Evolutionary conservation across 2,888 invertebrate genomes (phyloP).

Genomic region (Osmoderma eremita): DNA sequence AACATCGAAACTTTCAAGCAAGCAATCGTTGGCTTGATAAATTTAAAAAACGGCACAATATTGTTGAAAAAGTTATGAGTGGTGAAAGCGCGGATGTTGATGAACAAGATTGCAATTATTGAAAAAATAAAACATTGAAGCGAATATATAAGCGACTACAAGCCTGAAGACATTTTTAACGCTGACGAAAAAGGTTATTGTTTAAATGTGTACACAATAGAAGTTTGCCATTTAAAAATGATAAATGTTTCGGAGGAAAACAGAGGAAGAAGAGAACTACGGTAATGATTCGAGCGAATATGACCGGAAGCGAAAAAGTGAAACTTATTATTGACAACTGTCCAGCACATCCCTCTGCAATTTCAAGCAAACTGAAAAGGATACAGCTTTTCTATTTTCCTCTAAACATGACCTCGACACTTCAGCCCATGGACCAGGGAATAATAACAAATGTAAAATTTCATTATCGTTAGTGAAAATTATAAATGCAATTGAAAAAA

Average conservation of each 20-base stretch:
- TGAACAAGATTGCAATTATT: slow-evolving; percentile 49
- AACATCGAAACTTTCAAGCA: background rate
- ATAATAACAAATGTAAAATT: background rate
- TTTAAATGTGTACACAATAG: no score
- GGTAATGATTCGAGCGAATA: no score
- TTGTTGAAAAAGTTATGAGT: slow-evolving; percentile 47
- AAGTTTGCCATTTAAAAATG: no score
- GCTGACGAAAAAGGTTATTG: no score
- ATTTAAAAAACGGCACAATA: slow-evolving; percentile 51
- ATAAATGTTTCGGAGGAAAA: no score
- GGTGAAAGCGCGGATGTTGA: slow-evolving; percentile 48
- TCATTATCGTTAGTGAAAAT: background rate
- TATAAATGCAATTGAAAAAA: background rate
- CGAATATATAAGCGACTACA: background rate
- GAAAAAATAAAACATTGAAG: slow-evolving; percentile 47
- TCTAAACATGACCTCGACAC: background rate
- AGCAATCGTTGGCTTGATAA: slow-evolving; percentile 42
- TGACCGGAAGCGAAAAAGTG: no score
- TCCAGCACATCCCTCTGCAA: no score
- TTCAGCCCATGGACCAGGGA: background rate
- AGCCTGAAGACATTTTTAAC: background rate
- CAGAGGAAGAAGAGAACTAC: no score
- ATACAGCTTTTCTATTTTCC: slow-evolving; percentile 1
- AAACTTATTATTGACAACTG: no score
- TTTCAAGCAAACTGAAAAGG: background rate